Percentiles rank a stretch among this genome's conserved stretches.
phyloP scores from a whole-genome alignment of 2,113 vertebrate species.

The Grammomys surdaster region DNA sequence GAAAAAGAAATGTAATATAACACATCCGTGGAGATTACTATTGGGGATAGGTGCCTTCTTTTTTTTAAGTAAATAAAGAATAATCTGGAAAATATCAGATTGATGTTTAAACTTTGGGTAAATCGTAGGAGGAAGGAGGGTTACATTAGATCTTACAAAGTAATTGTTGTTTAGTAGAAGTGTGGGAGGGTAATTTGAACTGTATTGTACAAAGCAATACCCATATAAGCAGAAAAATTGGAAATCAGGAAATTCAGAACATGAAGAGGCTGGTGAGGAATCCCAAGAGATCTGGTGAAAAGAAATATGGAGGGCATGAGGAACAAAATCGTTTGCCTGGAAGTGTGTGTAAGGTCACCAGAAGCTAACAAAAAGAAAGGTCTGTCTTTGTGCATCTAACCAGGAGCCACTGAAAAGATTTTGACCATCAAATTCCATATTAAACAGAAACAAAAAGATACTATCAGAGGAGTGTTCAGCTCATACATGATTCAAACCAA shows the following conservation, averaged over 20 bases:
- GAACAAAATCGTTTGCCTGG: neutral
- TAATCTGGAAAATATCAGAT: neutral
- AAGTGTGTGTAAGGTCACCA: neutral
- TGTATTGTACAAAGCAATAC: neutral
- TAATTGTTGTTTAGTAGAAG: neutral
- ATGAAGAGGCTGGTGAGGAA: neutral
- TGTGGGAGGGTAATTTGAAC: neutral
- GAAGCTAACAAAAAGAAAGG: neutral
- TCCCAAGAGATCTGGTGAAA: neutral
- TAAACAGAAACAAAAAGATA: neutral
- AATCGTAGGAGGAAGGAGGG: neutral
- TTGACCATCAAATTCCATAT: neutral
- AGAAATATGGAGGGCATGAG: accelerated
- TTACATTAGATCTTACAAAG: neutral
- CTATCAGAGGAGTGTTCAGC: neutral
- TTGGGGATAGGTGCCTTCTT: neutral
- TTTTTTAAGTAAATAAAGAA: neutral
- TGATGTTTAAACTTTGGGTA: conserved; percentile 8
- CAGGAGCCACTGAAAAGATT: neutral
- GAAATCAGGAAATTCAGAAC: neutral
- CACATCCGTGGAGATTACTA: neutral
- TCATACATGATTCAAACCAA: neutral
- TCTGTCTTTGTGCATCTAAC: neutral
- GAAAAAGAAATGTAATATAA: neutral
- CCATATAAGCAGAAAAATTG: neutral